Conservation (phyloP, 2,888 invertebrate species). For the Corbicula japonica region DNA sequence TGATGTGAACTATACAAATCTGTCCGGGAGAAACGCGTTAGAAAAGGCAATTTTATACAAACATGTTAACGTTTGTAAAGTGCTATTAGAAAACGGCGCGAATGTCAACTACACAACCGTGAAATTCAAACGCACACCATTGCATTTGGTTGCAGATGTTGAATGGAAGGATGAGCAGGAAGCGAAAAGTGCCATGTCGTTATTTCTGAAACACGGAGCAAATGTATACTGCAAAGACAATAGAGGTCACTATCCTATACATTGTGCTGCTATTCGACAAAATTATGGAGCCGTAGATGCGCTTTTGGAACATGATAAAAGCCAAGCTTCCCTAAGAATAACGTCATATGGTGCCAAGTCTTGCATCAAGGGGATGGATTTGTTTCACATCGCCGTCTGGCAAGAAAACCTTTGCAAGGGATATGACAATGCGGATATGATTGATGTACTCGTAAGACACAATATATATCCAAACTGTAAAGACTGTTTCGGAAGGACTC, state of each 20-base stretch:
- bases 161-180: slow-evolving; percentile 1
- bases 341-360: slow-evolving; percentile 27
- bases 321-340: slow-evolving; percentile 12
- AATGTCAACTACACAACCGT: slow-evolving; percentile 6
- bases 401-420: slow-evolving; percentile 46
- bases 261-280: slow-evolving; percentile 34
- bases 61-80: background rate
- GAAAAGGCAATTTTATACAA: slow-evolving; percentile 12
- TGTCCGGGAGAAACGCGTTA: background rate
- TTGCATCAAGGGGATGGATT: slow-evolving; percentile 38
- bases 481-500: slow-evolving; percentile 50
- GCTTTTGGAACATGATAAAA: slow-evolving; percentile 26
- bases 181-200: too few relatives aligned
- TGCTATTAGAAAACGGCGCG: slow-evolving; percentile 15
- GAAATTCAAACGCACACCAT: slow-evolving; percentile 37
- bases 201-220: slow-evolving; percentile 31
- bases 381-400: slow-evolving; percentile 53
- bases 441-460: slow-evolving; percentile 21
- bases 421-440: too few relatives aligned
- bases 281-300: slow-evolving; percentile 14
- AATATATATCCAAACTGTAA: slow-evolving; percentile 24
- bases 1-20: background rate
- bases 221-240: slow-evolving; percentile 21
- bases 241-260: slow-evolving; percentile 37
- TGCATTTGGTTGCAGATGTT: slow-evolving; percentile 42